These are phyloP conservation scores for Serripes groenlandicus DNA, from an alignment of 2,888 invertebrate genomes.

Conservation along the genomic window DNA sequence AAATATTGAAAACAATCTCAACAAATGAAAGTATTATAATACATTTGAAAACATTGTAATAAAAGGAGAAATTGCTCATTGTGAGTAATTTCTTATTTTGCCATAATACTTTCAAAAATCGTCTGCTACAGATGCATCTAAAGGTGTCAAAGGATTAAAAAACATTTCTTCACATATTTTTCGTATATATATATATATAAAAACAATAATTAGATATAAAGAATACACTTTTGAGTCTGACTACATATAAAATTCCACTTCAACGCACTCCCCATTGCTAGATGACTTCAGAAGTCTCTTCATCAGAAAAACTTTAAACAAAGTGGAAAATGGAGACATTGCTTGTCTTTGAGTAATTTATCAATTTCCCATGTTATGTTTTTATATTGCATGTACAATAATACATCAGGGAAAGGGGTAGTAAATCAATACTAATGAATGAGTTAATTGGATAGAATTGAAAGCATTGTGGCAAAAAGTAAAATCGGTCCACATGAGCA, in stretches of 20 bases:
- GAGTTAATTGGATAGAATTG: not conserved
- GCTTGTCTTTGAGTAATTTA: not conserved
- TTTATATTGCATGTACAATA: too few relatives aligned
- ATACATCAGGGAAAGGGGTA: too few relatives aligned
- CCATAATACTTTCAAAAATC: not conserved
- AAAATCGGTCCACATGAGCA: not conserved
- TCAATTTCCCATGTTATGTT: too few relatives aligned
- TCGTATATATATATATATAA: too few relatives aligned
- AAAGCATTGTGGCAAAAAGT: not conserved
- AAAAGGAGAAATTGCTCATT: conserved; percentile 1
- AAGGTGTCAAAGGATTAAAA: too few relatives aligned
- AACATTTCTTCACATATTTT: too few relatives aligned
- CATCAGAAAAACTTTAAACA: not conserved
- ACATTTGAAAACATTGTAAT: conserved; percentile 5
- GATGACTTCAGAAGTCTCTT: not conserved
- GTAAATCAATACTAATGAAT: too few relatives aligned
- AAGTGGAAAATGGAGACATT: not conserved
- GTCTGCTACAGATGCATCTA: not conserved
- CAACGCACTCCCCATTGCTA: not conserved
- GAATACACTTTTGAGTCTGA: too few relatives aligned
- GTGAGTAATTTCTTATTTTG: not conserved
- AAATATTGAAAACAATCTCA: too few relatives aligned
- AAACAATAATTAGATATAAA: too few relatives aligned
- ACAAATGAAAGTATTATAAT: too few relatives aligned
- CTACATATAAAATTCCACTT: too few relatives aligned